Evolutionary conservation across 2,888 invertebrate species (phyloP), one percentile per base, ranked within the genome.

Genomic region (Eucriotettix oculatus): DNA sequence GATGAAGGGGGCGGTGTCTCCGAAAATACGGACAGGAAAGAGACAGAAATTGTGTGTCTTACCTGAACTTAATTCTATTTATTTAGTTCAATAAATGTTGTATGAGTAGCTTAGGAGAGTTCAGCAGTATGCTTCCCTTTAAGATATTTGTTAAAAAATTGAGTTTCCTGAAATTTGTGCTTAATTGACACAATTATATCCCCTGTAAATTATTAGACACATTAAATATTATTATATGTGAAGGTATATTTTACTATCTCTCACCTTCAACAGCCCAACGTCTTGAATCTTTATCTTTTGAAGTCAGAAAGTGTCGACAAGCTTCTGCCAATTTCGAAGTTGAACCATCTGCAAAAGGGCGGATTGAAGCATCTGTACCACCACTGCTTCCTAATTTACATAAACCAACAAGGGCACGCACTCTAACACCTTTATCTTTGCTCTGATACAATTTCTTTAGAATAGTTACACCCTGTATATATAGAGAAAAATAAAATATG

Each of bases 351-450:
- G 94, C 90, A 77, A 99, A 95, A 1, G 97, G 94, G 64, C 88
- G 82, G 60, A 89, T 82, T n/a, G 94, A 89, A 14, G 93, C 92
- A 77, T 99, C 99, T 66, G 87, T 88, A 14, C 99, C 99, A 54
- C 96, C 94, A 68, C 90, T 90, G 69, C 90, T 87, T 12, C 97
- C 97, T 62, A 98, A 75, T 75, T 99, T 99, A 70, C 99, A 99
- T 1, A 99, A 77, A 14, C 99, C 99, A 59, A 93, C 92, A 44
- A 93, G 73, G 10, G 92, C 92, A 64, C 93, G 80, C 0, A 92
- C 95, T 68, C 89, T 84, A 58, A 99, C 90, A 52, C 85, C 83
- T 72, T 97, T 96, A 72, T 96, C 86, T 68, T 87, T 85, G 0
- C 91, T 90, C 66, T 87, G 84, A 73, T 96, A 99, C 1, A 99